These are phyloP conservation scores for Galendromus occidentalis DNA, from an alignment of 1,140 invertebrate genomes.

Conservation along the genomic window DNA sequence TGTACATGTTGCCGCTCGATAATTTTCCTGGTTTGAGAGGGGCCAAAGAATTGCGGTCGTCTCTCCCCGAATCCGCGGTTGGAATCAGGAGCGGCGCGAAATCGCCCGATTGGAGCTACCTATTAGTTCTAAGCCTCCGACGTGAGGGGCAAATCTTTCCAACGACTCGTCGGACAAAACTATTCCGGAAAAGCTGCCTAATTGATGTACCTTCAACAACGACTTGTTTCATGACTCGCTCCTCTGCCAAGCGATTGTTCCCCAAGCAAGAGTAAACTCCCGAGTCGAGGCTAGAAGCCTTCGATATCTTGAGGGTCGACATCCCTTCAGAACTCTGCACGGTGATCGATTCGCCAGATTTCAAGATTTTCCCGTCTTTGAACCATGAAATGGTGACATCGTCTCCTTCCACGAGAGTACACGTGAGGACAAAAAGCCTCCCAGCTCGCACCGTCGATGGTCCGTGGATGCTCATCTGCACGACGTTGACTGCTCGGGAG, in stretches of 20 bases:
- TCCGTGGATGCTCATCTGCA: neutral
- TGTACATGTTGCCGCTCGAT: too few species aligned
- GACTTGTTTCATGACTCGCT: neutral
- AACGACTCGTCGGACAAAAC: too few species aligned
- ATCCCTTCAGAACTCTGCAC: neutral
- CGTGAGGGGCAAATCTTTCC: too few species aligned
- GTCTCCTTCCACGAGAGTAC: neutral
- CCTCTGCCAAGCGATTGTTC: neutral
- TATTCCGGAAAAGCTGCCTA: too few species aligned
- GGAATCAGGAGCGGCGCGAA: too few species aligned
- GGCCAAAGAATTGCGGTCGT: too few species aligned
- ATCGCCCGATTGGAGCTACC: too few species aligned
- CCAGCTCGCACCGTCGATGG: neutral
- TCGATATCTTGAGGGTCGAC: neutral
- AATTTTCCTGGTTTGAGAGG: too few species aligned
- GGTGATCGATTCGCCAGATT: neutral
- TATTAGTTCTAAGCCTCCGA: too few species aligned
- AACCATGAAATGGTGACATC: neutral
- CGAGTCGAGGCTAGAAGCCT: neutral
- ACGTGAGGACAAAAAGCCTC: neutral
- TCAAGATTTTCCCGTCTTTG: neutral
- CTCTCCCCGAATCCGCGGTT: too few species aligned
- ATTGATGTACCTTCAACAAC: neutral
- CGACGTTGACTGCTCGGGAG: neutral
- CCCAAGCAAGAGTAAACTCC: neutral